phyloP scores from a whole-genome alignment of 2,888 invertebrate genomes.

The Leptura quadrifasciata region DNA sequence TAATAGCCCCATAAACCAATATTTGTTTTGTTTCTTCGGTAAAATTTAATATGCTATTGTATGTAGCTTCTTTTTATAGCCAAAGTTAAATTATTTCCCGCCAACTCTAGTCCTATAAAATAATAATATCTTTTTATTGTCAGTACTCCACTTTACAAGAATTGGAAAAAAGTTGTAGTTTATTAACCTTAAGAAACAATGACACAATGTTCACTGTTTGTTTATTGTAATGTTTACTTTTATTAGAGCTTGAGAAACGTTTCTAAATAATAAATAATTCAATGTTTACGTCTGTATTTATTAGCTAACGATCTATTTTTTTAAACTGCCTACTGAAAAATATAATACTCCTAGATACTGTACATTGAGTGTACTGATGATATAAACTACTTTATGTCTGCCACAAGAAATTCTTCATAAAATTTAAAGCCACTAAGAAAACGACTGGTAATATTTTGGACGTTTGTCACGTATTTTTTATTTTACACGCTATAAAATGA shows the following conservation, averaged over 20 bases:
- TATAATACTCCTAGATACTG: background rate
- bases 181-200: background rate
- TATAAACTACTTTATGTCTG: constrained; percentile 6
- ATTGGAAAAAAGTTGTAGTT: background rate
- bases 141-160: background rate
- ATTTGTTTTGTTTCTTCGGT: constrained; percentile 25
- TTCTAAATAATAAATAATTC: background rate
- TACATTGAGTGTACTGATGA: background rate
- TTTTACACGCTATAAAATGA: constrained; percentile 4
- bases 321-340: background rate
- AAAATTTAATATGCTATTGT: constrained; percentile 5
- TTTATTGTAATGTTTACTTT: background rate
- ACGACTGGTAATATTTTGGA: background rate
- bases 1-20: constrained; percentile 22
- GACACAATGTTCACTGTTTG: background rate
- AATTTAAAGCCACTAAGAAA: constrained; percentile 11
- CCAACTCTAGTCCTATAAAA: background rate
- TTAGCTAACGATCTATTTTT: background rate
- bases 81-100: constrained; percentile 17
- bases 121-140: constrained; percentile 7
- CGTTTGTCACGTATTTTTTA: constrained; percentile 32
- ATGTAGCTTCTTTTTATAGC: constrained; percentile 12
- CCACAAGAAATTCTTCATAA: constrained; percentile 2
- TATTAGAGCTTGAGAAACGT: background rate
- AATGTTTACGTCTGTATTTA: background rate